phyloP scores from a whole-genome alignment of 2,888 invertebrate species.

The Zonitis immaculata region DNA sequence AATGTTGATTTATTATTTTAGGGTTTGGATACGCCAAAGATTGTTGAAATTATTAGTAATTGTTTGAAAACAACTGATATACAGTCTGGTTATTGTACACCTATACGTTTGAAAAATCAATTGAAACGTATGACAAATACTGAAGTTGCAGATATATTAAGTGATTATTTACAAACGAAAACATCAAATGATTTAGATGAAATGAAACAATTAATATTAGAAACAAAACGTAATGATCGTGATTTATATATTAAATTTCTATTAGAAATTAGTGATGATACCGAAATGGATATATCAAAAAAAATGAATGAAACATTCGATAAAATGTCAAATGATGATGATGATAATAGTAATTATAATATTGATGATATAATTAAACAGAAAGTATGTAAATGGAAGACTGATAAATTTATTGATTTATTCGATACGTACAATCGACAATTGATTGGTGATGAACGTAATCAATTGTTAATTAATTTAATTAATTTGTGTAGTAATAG shows the following conservation, averaged over 20 bases:
- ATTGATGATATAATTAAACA: slow-evolving; percentile 9
- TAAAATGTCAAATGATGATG: not conserved
- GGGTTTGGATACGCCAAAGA: not conserved
- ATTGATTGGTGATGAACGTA: not conserved
- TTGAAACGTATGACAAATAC: not conserved
- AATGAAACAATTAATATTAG: not conserved
- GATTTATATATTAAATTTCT: not conserved
- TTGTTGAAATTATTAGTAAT: not conserved
- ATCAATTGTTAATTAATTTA: slow-evolving; percentile 8
- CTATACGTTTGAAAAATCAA: not conserved
- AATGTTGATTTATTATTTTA: slow-evolving; percentile 3
- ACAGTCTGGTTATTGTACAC: not conserved
- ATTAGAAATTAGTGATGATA: not conserved
- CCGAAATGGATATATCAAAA: slow-evolving; percentile 7
- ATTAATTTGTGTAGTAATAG: slow-evolving; percentile 6
- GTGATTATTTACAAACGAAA: not conserved
- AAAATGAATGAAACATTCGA: not conserved
- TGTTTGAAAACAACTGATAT: not conserved
- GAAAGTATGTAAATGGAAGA: slow-evolving; percentile 2
- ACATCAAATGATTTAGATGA: not conserved
- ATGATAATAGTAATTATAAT: not conserved
- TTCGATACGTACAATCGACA: slow-evolving; percentile 3
- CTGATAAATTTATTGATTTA: slow-evolving; percentile 9
- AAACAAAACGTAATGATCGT: not conserved
- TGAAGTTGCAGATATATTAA: not conserved